These are phyloP conservation scores for Cephalopholis sonnerati DNA, from an alignment of 2,113 vertebrate genomes.

Conservation along the genomic window DNA sequence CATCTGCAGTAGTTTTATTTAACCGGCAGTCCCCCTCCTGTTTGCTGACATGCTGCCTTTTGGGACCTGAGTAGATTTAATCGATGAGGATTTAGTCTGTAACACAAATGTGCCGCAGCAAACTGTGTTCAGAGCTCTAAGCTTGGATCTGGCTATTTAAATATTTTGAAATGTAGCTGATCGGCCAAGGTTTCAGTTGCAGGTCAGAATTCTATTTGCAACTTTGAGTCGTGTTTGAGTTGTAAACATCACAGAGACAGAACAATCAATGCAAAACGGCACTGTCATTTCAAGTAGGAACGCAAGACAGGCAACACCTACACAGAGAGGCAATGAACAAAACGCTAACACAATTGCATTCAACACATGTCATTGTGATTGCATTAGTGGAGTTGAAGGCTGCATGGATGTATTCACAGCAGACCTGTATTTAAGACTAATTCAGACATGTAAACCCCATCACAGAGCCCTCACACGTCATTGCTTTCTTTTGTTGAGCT, in stretches of 20 bases:
- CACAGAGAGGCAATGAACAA: not conserved
- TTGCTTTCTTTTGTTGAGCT: slow-evolving; percentile 23
- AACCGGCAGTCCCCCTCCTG: not conserved
- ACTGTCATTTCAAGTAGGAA: not conserved
- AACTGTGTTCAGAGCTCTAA: slow-evolving; percentile 1
- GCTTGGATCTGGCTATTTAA: not conserved
- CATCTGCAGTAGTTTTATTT: slow-evolving; percentile 6
- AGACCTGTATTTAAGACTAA: slow-evolving; percentile 1
- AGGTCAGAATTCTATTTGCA: not conserved
- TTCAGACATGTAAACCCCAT: slow-evolving; percentile 24
- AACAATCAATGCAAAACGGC: not conserved
- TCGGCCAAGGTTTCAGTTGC: not conserved
- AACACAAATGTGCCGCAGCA: slow-evolving; percentile 23
- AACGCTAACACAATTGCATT: not conserved
- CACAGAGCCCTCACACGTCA: slow-evolving; percentile 12
- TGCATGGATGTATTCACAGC: slow-evolving; percentile 30
- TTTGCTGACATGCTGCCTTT: slow-evolving; percentile 36
- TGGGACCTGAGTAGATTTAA: slow-evolving; percentile 36
- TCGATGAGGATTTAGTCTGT: slow-evolving; percentile 17
- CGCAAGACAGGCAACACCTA: not conserved
- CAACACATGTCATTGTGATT: not conserved
- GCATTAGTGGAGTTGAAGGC: not conserved
- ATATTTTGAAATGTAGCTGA: not conserved
- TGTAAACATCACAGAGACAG: not conserved
- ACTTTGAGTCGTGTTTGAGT: not conserved